Conservation (phyloP, 2,113 vertebrate species). For the Cariama cristata region DNA sequence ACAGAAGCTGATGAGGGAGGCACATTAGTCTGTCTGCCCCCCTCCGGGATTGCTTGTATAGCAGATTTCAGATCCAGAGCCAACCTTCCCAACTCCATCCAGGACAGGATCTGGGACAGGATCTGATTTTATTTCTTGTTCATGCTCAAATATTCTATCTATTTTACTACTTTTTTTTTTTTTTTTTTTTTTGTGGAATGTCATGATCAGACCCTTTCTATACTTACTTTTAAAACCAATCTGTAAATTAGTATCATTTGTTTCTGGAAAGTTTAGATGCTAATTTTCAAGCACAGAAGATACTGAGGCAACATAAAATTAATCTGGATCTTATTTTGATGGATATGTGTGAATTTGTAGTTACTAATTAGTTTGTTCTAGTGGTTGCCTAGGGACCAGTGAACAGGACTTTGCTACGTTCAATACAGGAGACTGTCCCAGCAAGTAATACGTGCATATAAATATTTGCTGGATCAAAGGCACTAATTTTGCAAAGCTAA, state of each 20-base stretch:
- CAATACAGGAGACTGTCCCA: neutral
- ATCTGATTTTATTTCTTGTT: neutral
- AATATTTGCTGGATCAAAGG: constrained; percentile 12
- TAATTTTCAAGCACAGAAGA: neutral
- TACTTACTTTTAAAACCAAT: neutral
- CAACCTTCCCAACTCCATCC: neutral
- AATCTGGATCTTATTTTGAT: neutral
- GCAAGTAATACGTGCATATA: neutral
- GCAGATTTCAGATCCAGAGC: constrained; percentile 40
- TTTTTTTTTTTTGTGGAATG: neutral
- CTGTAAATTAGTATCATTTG: neutral
- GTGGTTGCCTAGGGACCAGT: constrained; percentile 30
- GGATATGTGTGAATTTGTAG: neutral
- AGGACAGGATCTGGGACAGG: constrained; percentile 30
- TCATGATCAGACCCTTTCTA: neutral
- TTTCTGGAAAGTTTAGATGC: neutral
- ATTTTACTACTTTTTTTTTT: neutral
- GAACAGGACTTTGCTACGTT: neutral
- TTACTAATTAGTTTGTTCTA: neutral
- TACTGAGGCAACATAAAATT: neutral
- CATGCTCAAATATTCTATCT: neutral
- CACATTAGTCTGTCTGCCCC: neutral
- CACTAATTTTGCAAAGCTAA: neutral
- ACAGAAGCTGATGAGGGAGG: constrained; percentile 47
- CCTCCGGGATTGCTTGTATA: neutral